phyloP scores from a whole-genome alignment of 1,140 invertebrate species.

The Brachionus sp. region DNA sequence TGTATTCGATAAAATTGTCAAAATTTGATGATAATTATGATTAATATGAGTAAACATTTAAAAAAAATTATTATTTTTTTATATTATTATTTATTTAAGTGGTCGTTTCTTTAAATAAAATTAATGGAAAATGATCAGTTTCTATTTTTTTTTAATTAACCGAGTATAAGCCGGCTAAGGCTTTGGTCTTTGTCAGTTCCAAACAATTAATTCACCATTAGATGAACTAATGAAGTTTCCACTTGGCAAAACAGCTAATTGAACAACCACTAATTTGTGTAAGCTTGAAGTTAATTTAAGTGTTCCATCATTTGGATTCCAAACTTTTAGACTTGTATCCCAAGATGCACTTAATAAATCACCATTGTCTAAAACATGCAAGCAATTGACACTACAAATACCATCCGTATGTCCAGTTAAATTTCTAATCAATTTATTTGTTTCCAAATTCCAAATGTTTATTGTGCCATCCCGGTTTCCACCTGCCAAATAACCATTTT shows the following conservation, averaged over 20 bases:
- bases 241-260: neutral
- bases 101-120: no score
- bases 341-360: neutral
- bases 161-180: no score
- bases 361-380: no score
- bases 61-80: no score
- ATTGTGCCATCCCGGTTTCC: neutral
- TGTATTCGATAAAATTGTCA: no score
- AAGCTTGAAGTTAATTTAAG: neutral
- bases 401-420: neutral
- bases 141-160: no score
- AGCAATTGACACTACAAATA: neutral
- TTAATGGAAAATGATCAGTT: no score
- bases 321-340: neutral
- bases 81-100: no score
- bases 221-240: neutral
- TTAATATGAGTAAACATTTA: no score
- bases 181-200: no score
- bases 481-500: neutral
- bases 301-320: neutral
- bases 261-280: neutral
- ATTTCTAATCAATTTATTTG: neutral
- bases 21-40: no score
- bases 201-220: neutral
- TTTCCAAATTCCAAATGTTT: no score